phyloP scores from a whole-genome alignment of 2,888 invertebrate genomes.

The Lysandra coridon region DNA sequence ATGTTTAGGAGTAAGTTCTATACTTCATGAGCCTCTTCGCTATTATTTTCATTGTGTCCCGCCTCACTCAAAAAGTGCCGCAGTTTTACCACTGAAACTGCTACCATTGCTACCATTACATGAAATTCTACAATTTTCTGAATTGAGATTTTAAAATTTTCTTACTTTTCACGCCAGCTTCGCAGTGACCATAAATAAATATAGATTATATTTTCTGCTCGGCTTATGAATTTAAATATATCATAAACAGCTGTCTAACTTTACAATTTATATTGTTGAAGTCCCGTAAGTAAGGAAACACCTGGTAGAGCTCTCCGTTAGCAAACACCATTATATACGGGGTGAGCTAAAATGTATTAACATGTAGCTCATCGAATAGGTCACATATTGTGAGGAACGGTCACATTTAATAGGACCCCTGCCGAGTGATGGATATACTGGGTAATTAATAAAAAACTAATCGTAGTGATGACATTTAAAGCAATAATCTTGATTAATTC shows the following conservation, averaged over 20 bases:
- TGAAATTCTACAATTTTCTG: too few species aligned
- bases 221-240: conserved; percentile 14
- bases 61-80: too few species aligned
- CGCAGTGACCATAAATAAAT: background rate
- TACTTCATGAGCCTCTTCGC: too few species aligned
- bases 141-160: too few species aligned
- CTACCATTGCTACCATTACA: too few species aligned
- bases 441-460: conserved; percentile 17
- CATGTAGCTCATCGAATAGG: background rate
- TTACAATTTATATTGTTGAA: conserved; percentile 2
- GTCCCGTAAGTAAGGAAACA: conserved; percentile 11
- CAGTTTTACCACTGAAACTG: too few species aligned
- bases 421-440: background rate
- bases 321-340: background rate
- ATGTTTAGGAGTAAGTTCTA: too few species aligned
- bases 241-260: background rate
- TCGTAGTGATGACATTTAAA: conserved; percentile 11
- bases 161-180: too few species aligned
- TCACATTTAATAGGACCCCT: background rate
- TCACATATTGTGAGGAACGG: background rate
- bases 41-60: too few species aligned
- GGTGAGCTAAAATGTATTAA: background rate
- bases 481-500: conserved; percentile 12
- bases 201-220: background rate
- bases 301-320: conserved; percentile 7